Percentiles rank a stretch among this genome's conserved stretches.
Conservation (phyloP, 2,113 vertebrate species). For the Rhinolophus ferrumequinum region DNA sequence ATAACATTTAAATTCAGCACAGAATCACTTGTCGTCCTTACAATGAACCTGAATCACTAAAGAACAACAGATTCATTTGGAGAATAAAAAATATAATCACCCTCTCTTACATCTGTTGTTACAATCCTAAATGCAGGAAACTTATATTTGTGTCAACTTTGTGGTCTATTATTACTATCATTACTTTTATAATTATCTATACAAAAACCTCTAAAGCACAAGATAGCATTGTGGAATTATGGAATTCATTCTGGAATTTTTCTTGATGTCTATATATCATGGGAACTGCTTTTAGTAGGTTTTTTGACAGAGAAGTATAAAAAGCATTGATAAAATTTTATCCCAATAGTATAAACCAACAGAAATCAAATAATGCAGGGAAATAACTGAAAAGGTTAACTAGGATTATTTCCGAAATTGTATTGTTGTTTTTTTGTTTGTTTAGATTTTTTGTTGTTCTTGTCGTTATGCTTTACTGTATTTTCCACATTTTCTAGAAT, state of each 20-base stretch:
- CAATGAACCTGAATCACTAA: not conserved
- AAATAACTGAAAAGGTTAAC: not conserved
- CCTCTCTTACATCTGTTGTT: not conserved
- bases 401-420: not conserved
- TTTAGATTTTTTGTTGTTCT: too few species aligned
- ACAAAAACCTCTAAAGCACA: not conserved
- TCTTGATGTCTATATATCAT: not conserved
- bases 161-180: not conserved
- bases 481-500: not conserved
- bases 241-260: not conserved
- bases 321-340: not conserved
- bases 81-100: constrained; percentile 1
- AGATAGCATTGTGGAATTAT: not conserved
- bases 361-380: not conserved
- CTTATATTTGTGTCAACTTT: not conserved
- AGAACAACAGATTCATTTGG: not conserved
- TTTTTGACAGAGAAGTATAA: not conserved
- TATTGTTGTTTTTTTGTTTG: too few species aligned
- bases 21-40: not conserved
- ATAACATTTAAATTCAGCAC: not conserved
- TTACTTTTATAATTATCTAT: not conserved
- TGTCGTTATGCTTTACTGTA: not conserved
- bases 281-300: not conserved
- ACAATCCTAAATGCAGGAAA: not conserved
- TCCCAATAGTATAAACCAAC: not conserved